Evolutionary conservation across 1,140 invertebrate species (phyloP), one percentile per base, ranked within the genome.

Genomic region (Acromyrmex echinatior): DNA sequence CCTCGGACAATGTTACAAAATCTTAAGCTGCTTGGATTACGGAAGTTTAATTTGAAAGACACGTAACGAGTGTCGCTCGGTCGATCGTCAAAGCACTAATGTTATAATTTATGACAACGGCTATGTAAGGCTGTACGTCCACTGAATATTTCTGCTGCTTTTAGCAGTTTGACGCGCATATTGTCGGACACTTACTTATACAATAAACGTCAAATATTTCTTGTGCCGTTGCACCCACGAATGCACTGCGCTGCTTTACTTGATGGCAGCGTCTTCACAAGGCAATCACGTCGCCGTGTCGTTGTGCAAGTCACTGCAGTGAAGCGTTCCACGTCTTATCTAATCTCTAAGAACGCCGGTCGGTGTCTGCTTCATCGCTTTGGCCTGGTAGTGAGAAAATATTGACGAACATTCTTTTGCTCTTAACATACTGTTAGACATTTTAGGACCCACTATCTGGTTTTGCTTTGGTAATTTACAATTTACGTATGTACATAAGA

Each of bases 311-410:
- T 87, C 70, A 63, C 73, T 21, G 68, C 49, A 80, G 70, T 73
- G 31, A 28, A 78, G 81, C 70, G 88, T 85, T 88, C 84, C 87
- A 87, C 79, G 85, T 84, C 86, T 91, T 91, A 91, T 91, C 89
- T 91, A 91, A 91, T 91, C 89, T 90, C 66, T 58, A 63, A 62
- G 60, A 85, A 76, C 39, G 58, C 53, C 65, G 86, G 63, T 51
- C 49, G 74, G 79, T 66, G 86, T 86, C 81, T 86, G 68, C 62
- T 62, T 87, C 70, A 65, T 77, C 86, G 76, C 60, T 39, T 31
- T 74, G 56, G 31, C 28, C n/a, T 87, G 62, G 63, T 76, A 88
- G 81, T 81, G 88, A 85, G 84, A 76, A 90, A 88, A 79, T 91
- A 87, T 90, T 90, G 89, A 90, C 88, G 89, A 90, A 90, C 74